These are phyloP conservation scores for Ictidomys tridecemlineatus DNA, from an alignment of 2,113 vertebrate genomes.

Conservation along the genomic window DNA sequence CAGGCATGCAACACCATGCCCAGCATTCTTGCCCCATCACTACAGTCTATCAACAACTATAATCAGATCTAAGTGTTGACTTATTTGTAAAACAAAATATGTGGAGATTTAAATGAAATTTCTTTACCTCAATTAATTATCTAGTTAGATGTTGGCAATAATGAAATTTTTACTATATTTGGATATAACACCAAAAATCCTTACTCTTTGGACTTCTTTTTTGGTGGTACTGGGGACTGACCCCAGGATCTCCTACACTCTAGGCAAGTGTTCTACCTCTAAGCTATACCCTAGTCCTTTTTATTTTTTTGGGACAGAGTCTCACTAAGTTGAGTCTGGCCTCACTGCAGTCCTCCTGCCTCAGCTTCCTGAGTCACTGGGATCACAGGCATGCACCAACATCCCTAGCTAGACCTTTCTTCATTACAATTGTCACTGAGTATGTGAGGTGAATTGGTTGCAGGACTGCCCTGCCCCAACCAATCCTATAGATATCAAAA, in stretches of 20 bases:
- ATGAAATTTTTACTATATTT: constrained; percentile 6
- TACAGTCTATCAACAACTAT: neutral
- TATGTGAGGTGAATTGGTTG: neutral
- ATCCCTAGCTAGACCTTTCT: neutral
- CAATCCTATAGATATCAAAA: neutral
- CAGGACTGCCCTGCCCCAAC: neutral
- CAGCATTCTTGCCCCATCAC: neutral
- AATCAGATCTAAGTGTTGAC: neutral
- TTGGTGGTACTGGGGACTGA: no score
- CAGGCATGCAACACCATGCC: no score
- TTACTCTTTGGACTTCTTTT: neutral
- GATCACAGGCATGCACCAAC: neutral
- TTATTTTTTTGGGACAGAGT: neutral
- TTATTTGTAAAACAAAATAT: neutral
- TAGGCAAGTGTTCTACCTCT: no score
- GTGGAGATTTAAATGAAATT: constrained; percentile 26
- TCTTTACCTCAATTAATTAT: neutral
- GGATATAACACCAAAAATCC: neutral
- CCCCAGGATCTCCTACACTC: no score
- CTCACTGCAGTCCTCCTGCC: neutral
- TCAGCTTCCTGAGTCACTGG: neutral
- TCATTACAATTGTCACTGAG: neutral
- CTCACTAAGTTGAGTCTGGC: neutral
- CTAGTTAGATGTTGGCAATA: neutral
- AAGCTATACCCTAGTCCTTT: no score